Evolutionary conservation across 2,797 vertebrate species (phyloP).

Genomic region (Artibeus lituratus): DNA sequence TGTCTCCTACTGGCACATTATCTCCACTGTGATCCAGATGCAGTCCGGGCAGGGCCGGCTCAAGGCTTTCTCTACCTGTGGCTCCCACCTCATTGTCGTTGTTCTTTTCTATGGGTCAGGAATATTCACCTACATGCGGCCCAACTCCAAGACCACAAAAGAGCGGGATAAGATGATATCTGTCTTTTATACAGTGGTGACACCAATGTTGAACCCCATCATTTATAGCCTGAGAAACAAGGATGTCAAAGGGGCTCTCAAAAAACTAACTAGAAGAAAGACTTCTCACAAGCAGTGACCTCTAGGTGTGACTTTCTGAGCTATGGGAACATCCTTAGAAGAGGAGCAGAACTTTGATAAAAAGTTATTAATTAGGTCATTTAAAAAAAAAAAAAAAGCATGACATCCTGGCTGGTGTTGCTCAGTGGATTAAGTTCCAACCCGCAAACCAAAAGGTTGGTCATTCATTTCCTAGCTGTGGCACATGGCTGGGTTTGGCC

Average conservation of each 20-base stretch:
- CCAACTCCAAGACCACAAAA: constrained; percentile 52
- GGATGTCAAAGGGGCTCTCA: constrained; percentile 65
- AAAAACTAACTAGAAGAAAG: constrained; percentile 26
- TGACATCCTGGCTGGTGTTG: too few relatives aligned
- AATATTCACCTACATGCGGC: constrained; percentile 72
- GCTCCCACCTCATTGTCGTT: constrained; percentile 61
- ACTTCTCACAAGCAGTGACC: not conserved
- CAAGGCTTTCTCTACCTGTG: constrained; percentile 74
- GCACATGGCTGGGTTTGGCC: too few relatives aligned
- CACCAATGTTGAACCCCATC: constrained; percentile 75
- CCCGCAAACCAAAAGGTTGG: too few relatives aligned
- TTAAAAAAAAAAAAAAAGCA: not conserved
- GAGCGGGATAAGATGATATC: constrained; percentile 52
- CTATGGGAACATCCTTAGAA: not conserved
- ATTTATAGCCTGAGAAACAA: constrained; percentile 77
- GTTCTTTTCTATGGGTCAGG: constrained; percentile 71
- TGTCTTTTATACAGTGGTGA: constrained; percentile 72
- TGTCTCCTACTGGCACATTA: constrained; percentile 65
- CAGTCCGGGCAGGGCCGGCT: constrained; percentile 19
- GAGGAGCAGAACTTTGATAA: not conserved
- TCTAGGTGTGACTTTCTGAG: not conserved
- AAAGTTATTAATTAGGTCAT: not conserved
- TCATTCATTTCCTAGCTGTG: too few relatives aligned
- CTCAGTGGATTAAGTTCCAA: too few relatives aligned
- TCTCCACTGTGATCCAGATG: constrained; percentile 62